Evolutionary conservation across 2,797 vertebrate genomes (phyloP).

Genomic region (Tapera naevia): DNA sequence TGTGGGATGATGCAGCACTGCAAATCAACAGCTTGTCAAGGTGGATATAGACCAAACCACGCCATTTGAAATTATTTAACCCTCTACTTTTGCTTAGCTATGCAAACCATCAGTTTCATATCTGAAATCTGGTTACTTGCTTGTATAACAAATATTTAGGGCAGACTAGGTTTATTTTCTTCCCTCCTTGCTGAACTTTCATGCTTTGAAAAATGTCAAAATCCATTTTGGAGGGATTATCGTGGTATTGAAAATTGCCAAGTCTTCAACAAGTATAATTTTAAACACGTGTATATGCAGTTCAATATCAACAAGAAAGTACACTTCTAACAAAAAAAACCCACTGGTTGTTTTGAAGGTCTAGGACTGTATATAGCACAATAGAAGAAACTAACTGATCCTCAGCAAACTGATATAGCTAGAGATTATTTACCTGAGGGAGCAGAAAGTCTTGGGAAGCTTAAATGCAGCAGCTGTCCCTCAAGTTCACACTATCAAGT

Average conservation of each 20-base stretch:
- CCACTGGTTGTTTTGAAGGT: background rate
- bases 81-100: background rate
- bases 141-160: background rate
- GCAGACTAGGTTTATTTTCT: background rate
- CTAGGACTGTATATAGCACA: background rate
- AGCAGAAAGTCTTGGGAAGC: background rate
- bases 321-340: background rate
- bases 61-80: background rate
- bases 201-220: no score
- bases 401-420: background rate
- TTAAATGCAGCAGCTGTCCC: background rate
- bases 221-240: no score
- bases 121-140: background rate
- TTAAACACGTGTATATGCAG: background rate
- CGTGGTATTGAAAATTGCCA: background rate
- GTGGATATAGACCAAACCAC: background rate
- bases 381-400: background rate
- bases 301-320: background rate
- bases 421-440: background rate
- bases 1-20: rapidly evolving
- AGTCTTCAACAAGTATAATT: background rate
- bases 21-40: background rate
- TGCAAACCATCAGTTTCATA: background rate
- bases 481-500: background rate
- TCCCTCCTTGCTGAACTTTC: background rate